These are phyloP conservation scores for Lampropteryx suffumata DNA, from an alignment of 2,888 invertebrate species.

Conservation along the genomic window DNA sequence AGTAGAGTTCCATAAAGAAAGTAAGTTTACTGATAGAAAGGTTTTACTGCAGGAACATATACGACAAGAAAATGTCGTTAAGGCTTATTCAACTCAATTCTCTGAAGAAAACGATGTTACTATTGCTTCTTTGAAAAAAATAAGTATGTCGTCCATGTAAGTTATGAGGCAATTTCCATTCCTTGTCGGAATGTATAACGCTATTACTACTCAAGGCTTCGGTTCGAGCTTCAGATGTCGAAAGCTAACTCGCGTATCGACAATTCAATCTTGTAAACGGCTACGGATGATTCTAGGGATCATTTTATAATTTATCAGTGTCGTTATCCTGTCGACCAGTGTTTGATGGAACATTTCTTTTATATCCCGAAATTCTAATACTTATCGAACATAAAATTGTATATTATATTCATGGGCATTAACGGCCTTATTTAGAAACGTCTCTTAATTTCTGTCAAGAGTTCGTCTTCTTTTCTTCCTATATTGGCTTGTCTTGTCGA, in stretches of 20 bases:
- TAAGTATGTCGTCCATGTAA: constrained; percentile 10
- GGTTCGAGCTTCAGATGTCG: constrained; percentile 1
- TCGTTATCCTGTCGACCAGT: neutral
- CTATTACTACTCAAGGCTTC: constrained; percentile 9
- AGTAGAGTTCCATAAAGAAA: too few species aligned
- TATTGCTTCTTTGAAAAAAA: constrained; percentile 3
- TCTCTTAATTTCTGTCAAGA: too few species aligned
- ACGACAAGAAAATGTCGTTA: neutral
- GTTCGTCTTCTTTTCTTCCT: too few species aligned
- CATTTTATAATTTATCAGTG: neutral
- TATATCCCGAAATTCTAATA: neutral
- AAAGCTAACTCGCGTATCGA: constrained; percentile 1
- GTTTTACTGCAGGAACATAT: too few species aligned
- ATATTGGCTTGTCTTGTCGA: too few species aligned
- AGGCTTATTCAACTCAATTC: constrained; percentile 1
- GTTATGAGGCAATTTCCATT: constrained; percentile 23
- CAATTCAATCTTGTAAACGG: constrained; percentile 18
- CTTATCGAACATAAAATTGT: too few species aligned
- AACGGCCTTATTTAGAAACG: too few species aligned
- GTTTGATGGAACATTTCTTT: neutral
- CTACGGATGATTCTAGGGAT: neutral
- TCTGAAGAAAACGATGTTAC: constrained; percentile 7
- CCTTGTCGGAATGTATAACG: constrained; percentile 23
- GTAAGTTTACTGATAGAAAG: too few species aligned
- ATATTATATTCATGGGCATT: too few species aligned